phyloP scores from a whole-genome alignment of 2,888 invertebrate species.

The Automeris io region DNA sequence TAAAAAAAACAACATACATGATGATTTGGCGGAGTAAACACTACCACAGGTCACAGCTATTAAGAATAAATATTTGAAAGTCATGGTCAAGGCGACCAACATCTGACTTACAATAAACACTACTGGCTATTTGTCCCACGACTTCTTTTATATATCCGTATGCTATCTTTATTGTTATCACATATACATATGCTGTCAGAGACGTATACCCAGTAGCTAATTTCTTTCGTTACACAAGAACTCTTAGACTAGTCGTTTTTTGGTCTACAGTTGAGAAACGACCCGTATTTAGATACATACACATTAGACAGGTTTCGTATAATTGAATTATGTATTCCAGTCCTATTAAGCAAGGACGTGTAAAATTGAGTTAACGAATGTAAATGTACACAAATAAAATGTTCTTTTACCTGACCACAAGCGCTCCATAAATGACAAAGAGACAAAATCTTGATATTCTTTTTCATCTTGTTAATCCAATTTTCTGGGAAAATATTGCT shows the following conservation, averaged over 20 bases:
- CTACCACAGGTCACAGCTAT: slow-evolving; percentile 45
- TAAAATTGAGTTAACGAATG: too few species aligned
- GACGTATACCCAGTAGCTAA: neutral
- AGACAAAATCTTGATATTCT: too few species aligned
- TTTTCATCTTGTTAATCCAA: too few species aligned
- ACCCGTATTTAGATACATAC: neutral
- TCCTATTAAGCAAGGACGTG: neutral
- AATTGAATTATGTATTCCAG: slow-evolving; percentile 11
- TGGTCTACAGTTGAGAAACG: neutral
- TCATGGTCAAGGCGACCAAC: slow-evolving; percentile 61
- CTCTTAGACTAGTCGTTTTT: neutral
- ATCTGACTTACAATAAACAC: slow-evolving; percentile 43
- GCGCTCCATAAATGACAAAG: too few species aligned
- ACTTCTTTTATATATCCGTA: slow-evolving; percentile 57
- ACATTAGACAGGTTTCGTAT: slow-evolving; percentile 3
- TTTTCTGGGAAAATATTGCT: too few species aligned
- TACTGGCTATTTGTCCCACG: slow-evolving; percentile 30
- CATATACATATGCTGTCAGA: slow-evolving; percentile 1
- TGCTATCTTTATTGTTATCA: slow-evolving; percentile 21
- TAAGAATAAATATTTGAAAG: slow-evolving; percentile 50
- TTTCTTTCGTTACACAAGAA: slow-evolving; percentile 1
- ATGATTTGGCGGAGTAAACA: slow-evolving; percentile 49
- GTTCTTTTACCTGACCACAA: too few species aligned
- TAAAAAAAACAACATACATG: slow-evolving; percentile 40
- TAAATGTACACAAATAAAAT: too few species aligned